Conservation (phyloP, 1,140 invertebrate species). For the Solen grandis region DNA sequence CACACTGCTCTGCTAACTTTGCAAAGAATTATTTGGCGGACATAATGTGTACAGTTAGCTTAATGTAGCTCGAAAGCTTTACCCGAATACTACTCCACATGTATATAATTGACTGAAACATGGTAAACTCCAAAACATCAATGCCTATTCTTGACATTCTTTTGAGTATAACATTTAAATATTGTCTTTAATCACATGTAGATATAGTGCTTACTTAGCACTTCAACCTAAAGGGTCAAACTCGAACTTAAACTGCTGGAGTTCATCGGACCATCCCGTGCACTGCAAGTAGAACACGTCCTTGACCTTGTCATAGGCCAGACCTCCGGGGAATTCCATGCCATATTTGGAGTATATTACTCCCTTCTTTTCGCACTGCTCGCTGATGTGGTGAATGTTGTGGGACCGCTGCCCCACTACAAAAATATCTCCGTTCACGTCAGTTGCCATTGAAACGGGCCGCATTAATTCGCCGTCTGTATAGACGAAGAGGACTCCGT, state of each 20-base stretch:
- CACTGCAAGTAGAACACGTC: slow-evolving; percentile 42
- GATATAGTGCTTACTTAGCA: too few species aligned
- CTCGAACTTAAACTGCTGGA: slow-evolving; percentile 32
- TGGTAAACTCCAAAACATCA: too few species aligned
- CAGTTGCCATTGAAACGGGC: slow-evolving; percentile 19
- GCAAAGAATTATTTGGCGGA: too few species aligned
- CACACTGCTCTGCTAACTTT: too few species aligned
- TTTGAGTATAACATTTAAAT: too few species aligned
- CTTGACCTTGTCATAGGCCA: slow-evolving; percentile 11
- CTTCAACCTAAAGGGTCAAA: too few species aligned
- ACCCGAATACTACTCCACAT: too few species aligned
- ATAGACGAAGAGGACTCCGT: slow-evolving; percentile 29
- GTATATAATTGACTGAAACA: too few species aligned
- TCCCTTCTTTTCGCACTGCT: slow-evolving; percentile 20
- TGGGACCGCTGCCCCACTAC: slow-evolving; percentile 33
- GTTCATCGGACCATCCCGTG: slow-evolving; percentile 43
- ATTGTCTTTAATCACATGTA: too few species aligned
- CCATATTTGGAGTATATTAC: slow-evolving; percentile 21
- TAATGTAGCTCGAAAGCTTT: too few species aligned
- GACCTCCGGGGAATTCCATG: slow-evolving; percentile 46
- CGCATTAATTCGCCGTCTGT: slow-evolving; percentile 15
- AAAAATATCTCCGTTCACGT: slow-evolving; percentile 26
- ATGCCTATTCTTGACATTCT: too few species aligned
- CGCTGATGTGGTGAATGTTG: slow-evolving; percentile 29
- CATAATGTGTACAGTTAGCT: too few species aligned